A percentile compares a stretch with the other conserved stretches of the same genome.
Conservation (phyloP, 2,888 invertebrate species). For the Pyrgus malvae region DNA sequence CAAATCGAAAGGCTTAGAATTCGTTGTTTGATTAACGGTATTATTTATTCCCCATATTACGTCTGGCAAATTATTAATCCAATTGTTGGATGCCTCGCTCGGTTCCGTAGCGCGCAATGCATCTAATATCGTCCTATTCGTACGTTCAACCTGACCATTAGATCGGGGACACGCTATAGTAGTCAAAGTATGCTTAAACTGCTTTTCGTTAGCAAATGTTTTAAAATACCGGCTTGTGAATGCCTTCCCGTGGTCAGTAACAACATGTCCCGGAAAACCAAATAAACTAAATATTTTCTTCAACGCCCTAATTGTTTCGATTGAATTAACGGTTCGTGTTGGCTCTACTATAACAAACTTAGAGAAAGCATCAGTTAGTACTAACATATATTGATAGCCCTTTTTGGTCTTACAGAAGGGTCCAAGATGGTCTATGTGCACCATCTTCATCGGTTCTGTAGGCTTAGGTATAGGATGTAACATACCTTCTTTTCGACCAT, state of each 20-base stretch:
- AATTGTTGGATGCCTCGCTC: neutral
- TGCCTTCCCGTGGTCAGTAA: neutral
- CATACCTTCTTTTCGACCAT: constrained; percentile 31
- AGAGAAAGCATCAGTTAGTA: constrained; percentile 25
- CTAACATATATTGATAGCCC: constrained; percentile 32
- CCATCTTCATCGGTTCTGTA: constrained; percentile 25
- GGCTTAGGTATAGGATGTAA: constrained; percentile 36
- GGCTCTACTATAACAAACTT: constrained; percentile 27
- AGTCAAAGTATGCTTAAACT: neutral
- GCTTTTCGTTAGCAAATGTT: neutral
- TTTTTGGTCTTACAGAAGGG: constrained; percentile 31
- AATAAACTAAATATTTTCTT: neutral
- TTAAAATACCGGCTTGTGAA: neutral
- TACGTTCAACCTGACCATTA: neutral
- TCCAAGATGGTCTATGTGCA: constrained; percentile 36
- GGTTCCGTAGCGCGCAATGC: neutral
- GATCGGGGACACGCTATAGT: neutral
- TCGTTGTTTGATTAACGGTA: neutral
- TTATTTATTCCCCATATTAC: neutral
- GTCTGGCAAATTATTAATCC: neutral
- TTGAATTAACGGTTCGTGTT: constrained; percentile 32
- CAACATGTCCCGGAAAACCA: neutral
- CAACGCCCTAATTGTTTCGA: constrained; percentile 5
- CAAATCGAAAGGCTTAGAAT: neutral
- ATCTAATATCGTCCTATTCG: neutral